These are phyloP conservation scores for Setophaga petechia DNA, from an alignment of 2,113 vertebrate species.

Conservation along the genomic window DNA sequence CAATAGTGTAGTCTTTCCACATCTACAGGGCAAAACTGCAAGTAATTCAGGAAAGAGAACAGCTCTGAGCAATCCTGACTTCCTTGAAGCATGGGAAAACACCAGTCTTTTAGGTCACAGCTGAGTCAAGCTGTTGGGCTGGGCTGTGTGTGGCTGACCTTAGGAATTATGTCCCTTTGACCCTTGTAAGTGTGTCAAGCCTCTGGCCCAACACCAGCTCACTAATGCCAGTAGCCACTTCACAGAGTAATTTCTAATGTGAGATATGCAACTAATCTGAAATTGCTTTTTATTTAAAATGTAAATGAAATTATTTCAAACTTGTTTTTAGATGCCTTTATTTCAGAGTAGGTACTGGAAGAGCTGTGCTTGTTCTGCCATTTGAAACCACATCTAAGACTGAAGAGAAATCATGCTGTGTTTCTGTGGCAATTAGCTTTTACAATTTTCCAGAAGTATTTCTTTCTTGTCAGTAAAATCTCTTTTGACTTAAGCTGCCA, in stretches of 20 bases:
- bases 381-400: slow-evolving; percentile 11
- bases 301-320: neutral
- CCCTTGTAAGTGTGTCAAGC: neutral
- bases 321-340: neutral
- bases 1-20: neutral
- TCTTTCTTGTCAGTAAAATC: slow-evolving; percentile 3
- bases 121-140: neutral
- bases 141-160: neutral
- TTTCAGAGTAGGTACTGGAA: neutral
- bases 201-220: neutral
- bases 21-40: neutral
- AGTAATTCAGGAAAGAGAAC: neutral
- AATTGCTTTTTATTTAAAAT: neutral
- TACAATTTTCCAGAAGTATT: neutral
- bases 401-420: neutral
- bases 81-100: neutral
- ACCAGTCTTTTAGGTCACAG: neutral
- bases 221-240: neutral
- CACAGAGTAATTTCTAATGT: neutral
- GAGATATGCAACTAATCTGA: neutral
- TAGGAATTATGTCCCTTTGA: neutral
- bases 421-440: slow-evolving; percentile 35
- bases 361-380: neutral
- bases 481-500: neutral
- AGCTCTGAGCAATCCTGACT: neutral